Conservation (phyloP, 1,140 invertebrate species). For the Fopius arisanus region DNA sequence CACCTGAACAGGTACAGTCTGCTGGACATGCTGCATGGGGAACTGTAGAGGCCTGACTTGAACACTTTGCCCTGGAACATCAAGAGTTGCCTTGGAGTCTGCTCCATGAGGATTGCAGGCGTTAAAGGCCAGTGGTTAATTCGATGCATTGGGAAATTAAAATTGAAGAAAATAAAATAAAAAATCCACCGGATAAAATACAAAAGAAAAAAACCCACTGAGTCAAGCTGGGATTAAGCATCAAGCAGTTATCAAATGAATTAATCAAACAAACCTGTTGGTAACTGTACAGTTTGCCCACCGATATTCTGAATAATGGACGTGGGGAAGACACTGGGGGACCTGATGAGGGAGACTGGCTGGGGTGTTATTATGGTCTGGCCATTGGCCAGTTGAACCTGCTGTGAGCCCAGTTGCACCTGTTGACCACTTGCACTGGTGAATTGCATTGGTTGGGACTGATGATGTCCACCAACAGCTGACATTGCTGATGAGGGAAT, state of each 20-base stretch:
- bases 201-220: too few relatives aligned
- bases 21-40: constrained; percentile 73
- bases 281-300: constrained; percentile 63
- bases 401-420: constrained; percentile 63
- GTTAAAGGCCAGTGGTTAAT: constrained; percentile 35
- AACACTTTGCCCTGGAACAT: constrained; percentile 75
- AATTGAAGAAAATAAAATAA: neutral
- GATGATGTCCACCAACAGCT: constrained; percentile 52
- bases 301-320: constrained; percentile 62
- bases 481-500: constrained; percentile 73
- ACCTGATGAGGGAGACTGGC: constrained; percentile 66
- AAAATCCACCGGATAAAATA: constrained; percentile 13
- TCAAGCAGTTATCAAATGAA: too few relatives aligned
- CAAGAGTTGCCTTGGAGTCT: constrained; percentile 44
- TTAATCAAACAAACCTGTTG: constrained; percentile 51
- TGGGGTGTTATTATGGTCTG: constrained; percentile 61
- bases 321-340: constrained; percentile 59
- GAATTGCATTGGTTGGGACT: constrained; percentile 59
- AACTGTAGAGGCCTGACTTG: constrained; percentile 79
- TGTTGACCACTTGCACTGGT: constrained; percentile 62
- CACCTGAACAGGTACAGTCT: constrained; percentile 90
- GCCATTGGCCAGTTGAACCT: constrained; percentile 68
- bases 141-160: constrained; percentile 26
- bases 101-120: constrained; percentile 38
- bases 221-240: neutral